phyloP scores from a whole-genome alignment of 2,888 invertebrate species.

The Fabriciana adippe region DNA sequence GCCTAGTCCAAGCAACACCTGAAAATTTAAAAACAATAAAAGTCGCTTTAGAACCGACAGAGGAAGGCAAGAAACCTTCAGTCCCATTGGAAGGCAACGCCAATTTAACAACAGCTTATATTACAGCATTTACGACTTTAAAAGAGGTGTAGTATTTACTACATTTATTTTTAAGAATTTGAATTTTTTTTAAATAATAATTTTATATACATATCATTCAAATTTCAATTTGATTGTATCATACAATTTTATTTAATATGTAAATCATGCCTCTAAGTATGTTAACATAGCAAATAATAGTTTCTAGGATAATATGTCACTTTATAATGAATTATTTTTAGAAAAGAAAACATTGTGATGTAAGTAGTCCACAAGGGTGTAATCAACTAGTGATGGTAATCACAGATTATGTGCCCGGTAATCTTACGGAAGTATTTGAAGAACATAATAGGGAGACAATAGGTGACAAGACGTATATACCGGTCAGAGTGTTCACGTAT shows the following conservation, averaged over 20 bases:
- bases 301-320: not conserved
- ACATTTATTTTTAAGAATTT: not conserved
- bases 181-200: too few relatives aligned
- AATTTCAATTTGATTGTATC: too few relatives aligned
- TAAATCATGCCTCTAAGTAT: too few relatives aligned
- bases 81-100: constrained; percentile 90
- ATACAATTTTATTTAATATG: too few relatives aligned
- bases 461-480: constrained; percentile 83
- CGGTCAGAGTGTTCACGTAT: constrained; percentile 97
- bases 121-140: constrained; percentile 91
- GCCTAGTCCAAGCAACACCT: constrained; percentile 93
- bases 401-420: constrained; percentile 96
- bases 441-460: constrained; percentile 88
- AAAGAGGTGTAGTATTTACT: constrained; percentile 77
- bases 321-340: constrained; percentile 42
- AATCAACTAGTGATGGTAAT: constrained; percentile 98
- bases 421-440: constrained; percentile 92
- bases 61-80: constrained; percentile 63
- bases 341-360: constrained; percentile 62
- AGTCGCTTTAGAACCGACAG: constrained; percentile 82
- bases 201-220: too few relatives aligned
- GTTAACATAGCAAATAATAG: too few relatives aligned
- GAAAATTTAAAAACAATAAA: constrained; percentile 91
- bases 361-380: constrained; percentile 84
- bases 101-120: constrained; percentile 91